phyloP scores from a whole-genome alignment of 2,888 invertebrate genomes.

The Spatulosminthurus flaviceps region DNA sequence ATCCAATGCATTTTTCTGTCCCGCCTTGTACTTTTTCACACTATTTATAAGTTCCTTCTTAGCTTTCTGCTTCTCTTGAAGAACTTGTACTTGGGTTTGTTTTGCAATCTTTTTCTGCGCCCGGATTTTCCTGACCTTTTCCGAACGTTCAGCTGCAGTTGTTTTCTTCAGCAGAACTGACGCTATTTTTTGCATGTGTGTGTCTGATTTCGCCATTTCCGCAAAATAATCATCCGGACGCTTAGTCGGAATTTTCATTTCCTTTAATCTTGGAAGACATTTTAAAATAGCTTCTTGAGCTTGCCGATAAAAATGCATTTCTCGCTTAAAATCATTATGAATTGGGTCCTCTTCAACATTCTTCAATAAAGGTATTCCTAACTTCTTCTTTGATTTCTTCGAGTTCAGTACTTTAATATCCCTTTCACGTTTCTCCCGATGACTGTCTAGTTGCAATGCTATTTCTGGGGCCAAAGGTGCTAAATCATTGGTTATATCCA shows the following conservation, averaged over 20 bases:
- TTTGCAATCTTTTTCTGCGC: constrained; percentile 93
- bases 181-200: constrained; percentile 90
- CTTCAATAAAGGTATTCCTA: constrained; percentile 37
- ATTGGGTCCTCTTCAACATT: constrained; percentile 78
- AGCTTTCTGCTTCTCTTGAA: constrained; percentile 85
- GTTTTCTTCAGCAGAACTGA: constrained; percentile 84
- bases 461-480: constrained; percentile 88
- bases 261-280: constrained; percentile 80
- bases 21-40: constrained; percentile 91
- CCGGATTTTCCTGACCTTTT: constrained; percentile 88
- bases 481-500: constrained; percentile 80
- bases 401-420: constrained; percentile 72
- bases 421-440: constrained; percentile 76
- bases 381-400: constrained; percentile 70
- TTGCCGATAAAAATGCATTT: constrained; percentile 86
- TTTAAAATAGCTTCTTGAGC: constrained; percentile 87
- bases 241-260: constrained; percentile 79
- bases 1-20: constrained; percentile 79
- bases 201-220: constrained; percentile 97
- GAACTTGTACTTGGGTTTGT: constrained; percentile 83
- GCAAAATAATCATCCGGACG: constrained; percentile 98
- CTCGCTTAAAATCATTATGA: constrained; percentile 90
- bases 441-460: constrained; percentile 79
- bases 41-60: constrained; percentile 92
- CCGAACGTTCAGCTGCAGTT: constrained; percentile 83